Evolutionary conservation across 1,140 invertebrate species (phyloP).

Genomic region (Colletes gigas): DNA sequence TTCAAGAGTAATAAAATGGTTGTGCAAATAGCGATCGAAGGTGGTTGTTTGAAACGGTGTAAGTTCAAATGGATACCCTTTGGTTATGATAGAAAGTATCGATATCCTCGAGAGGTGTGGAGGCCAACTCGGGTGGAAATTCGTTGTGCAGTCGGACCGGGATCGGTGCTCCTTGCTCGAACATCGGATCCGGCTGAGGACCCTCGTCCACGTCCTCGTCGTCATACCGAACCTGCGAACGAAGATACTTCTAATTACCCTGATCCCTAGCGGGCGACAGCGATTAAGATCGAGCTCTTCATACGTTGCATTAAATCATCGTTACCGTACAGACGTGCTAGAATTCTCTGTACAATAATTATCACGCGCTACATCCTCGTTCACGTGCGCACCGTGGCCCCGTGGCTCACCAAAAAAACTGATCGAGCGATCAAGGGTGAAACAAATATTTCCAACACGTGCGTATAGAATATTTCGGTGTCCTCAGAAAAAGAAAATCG

Average conservation of each 20-base stretch:
- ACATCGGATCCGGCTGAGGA: constrained; percentile 94
- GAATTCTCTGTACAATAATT: constrained; percentile 20
- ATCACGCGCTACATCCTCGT: not conserved
- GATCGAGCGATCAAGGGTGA: constrained; percentile 1
- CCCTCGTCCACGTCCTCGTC: constrained; percentile 98
- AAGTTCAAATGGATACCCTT: constrained; percentile 84
- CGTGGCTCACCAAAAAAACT: not conserved
- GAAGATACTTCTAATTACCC: constrained; percentile 28
- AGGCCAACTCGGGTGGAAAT: constrained; percentile 94
- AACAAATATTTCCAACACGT: constrained; percentile 58
- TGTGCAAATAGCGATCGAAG: too few relatives aligned
- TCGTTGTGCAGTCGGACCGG: constrained; percentile 93
- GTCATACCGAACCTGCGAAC: constrained; percentile 92
- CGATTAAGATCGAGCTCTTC: not conserved
- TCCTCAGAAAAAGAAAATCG: too few relatives aligned
- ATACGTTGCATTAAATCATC: constrained; percentile 11
- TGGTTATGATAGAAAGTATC: constrained; percentile 95
- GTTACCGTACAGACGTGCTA: constrained; percentile 38
- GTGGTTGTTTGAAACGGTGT: too few relatives aligned
- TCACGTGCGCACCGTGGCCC: not conserved
- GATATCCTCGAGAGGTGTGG: constrained; percentile 97
- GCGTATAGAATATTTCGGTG: not conserved
- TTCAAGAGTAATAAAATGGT: too few relatives aligned
- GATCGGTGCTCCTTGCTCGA: constrained; percentile 95
- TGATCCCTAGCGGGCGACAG: not conserved